Base-by-base conservation (phyloP, 2,888 invertebrate species). In the Shargacucullia verbasci region DNA sequence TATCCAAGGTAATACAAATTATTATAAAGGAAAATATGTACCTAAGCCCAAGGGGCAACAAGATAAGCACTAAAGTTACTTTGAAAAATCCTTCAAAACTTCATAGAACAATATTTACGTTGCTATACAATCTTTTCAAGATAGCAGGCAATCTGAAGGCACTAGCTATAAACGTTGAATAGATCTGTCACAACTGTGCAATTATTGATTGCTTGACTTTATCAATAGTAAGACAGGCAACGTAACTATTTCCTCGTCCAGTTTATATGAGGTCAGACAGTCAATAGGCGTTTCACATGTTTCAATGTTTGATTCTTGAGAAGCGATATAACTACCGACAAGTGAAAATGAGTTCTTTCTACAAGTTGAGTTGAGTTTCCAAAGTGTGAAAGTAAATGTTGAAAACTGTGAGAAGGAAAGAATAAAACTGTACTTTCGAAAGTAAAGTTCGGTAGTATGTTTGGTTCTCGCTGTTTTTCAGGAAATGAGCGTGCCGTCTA, bases 241-340 rank as follows among this genome's bases (percentile, higher is more conserved):
- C 50, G 50, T 52, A 15, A 47, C 39, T 56, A 61, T 59, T 70
- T 74, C 73, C 68, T 68, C 49, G 59, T 60, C 48, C 50, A 62
- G 33, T 47, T 50, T 53, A 35, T 58, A 68, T 59, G 59, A 70
- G 59, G 65, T 73, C 71, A 73, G 49, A 58, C 53, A 61, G 43
- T 64, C 33, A 49, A 55, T 60, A 56, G 31, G 44, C 34, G 14
- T 48, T 20, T 20, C 4, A 4, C 4, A 20, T 4, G 20, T 20
- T 20, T 20, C 20, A 20, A 20, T 20, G 20, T 27, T 57, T 64
- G 44, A 54, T 48, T 39, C 20, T 20, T 20, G 20, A 20, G 20
- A 20, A 20, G 4, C 4, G 20, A 20, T 20, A 41, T 48, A 40
- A 20, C 34, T 50, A 61, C 35, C 35, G 39, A 52, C 34, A 56